Percentiles rank a stretch among this genome's conserved stretches.
Evolutionary conservation across 2,797 vertebrate genomes (phyloP).

Genomic region (Halcyon chelicuti): DNA sequence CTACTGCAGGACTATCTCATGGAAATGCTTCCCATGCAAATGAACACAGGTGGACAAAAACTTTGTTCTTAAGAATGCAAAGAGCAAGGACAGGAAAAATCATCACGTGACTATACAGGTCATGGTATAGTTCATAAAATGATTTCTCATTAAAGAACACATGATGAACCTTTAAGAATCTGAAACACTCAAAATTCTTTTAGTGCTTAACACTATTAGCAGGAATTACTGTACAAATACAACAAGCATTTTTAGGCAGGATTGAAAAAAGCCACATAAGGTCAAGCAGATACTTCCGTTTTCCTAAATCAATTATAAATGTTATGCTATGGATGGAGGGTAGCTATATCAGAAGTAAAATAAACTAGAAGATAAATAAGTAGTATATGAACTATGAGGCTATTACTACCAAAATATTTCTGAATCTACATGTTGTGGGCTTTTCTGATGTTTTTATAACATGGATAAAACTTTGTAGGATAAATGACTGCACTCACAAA

Average conservation of each 20-base stretch:
- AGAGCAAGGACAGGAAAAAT: background rate
- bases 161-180: background rate
- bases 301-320: background rate
- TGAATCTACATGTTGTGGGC: background rate
- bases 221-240: background rate
- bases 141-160: background rate
- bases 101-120: background rate
- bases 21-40: background rate
- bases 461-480: background rate
- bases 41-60: background rate
- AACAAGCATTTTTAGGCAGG: background rate
- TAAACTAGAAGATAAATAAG: background rate
- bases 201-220: background rate
- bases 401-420: background rate
- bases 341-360: background rate
- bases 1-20: background rate
- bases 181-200: background rate
- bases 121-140: background rate
- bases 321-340: background rate
- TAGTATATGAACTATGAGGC: background rate
- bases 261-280: background rate
- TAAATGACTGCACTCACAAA: background rate
- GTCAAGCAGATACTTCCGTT: background rate
- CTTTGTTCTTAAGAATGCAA: background rate
- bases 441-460: background rate